phyloP scores from a whole-genome alignment of 2,797 vertebrate genomes.

The Apodemus agrarius region DNA sequence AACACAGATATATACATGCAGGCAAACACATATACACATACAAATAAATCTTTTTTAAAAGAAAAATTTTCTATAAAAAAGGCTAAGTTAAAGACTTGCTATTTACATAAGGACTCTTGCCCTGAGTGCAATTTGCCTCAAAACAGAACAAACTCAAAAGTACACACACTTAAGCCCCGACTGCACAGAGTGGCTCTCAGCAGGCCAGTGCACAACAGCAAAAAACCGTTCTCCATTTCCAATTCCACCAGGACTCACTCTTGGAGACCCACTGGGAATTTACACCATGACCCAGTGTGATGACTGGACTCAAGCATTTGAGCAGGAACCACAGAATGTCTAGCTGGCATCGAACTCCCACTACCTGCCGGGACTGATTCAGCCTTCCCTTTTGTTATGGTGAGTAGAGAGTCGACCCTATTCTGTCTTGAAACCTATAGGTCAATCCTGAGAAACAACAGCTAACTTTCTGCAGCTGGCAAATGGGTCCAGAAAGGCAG shows the following conservation, averaged over 20 bases:
- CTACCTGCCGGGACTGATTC: fast-evolving
- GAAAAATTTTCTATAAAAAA: background rate
- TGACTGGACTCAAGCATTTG: background rate
- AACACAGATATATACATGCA: background rate
- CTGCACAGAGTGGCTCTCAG: background rate
- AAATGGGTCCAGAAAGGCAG: background rate
- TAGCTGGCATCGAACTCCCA: background rate
- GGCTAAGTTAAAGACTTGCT: background rate
- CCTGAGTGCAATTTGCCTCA: background rate
- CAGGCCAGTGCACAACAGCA: background rate
- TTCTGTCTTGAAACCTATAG: background rate
- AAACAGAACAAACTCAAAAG: background rate
- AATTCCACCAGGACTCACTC: background rate
- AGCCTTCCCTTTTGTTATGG: background rate
- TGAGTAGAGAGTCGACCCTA: background rate
- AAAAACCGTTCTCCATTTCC: background rate
- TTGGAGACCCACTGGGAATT: background rate
- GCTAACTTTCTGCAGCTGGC: background rate
- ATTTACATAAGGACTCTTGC: background rate
- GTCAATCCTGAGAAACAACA: background rate
- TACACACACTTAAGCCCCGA: background rate
- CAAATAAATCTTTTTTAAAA: background rate
- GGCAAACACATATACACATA: background rate
- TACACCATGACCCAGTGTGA: background rate
- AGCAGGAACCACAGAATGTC: background rate